phyloP scores from a whole-genome alignment of 2,113 vertebrate genomes.

The Gymnocephalus cernua region DNA sequence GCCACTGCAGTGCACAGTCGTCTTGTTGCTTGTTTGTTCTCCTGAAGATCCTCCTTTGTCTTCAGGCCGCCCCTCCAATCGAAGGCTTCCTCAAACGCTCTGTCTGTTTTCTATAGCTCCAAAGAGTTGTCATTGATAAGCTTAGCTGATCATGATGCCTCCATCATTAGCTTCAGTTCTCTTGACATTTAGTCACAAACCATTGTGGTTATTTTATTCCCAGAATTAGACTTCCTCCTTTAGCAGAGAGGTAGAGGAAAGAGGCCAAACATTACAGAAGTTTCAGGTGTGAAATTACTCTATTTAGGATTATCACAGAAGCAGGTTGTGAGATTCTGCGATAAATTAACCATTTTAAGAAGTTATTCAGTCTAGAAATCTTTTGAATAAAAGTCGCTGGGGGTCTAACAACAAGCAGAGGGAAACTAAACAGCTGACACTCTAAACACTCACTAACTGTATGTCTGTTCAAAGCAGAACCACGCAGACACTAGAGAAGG shows the following conservation, averaged over 20 bases:
- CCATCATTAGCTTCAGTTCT: constrained; percentile 6
- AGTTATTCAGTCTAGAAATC: constrained; percentile 8
- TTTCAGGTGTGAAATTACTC: constrained; percentile 26
- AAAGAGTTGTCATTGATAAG: constrained; percentile 40
- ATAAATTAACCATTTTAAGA: constrained; percentile 28
- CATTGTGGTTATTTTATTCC: constrained; percentile 23
- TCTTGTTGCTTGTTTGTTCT: constrained; percentile 54
- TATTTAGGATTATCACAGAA: constrained; percentile 29
- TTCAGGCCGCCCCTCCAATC: constrained; percentile 21
- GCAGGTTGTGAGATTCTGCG: not conserved
- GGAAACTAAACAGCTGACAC: constrained; percentile 15
- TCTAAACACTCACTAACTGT: not conserved
- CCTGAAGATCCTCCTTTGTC: constrained; percentile 48
- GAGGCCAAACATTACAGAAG: not conserved
- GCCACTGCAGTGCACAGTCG: constrained; percentile 61
- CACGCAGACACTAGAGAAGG: not conserved
- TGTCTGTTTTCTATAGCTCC: constrained; percentile 14
- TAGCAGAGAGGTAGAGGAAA: not conserved
- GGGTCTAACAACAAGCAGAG: not conserved
- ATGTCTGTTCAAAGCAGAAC: not conserved
- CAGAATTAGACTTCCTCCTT: constrained; percentile 8
- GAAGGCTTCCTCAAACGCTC: constrained; percentile 44
- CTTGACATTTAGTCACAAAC: constrained; percentile 22
- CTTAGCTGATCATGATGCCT: not conserved
- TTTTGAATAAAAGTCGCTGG: constrained; percentile 20